These are phyloP conservation scores for Aphaenogaster rudis DNA, from an alignment of 1,140 invertebrate genomes.

Conservation along the genomic window DNA sequence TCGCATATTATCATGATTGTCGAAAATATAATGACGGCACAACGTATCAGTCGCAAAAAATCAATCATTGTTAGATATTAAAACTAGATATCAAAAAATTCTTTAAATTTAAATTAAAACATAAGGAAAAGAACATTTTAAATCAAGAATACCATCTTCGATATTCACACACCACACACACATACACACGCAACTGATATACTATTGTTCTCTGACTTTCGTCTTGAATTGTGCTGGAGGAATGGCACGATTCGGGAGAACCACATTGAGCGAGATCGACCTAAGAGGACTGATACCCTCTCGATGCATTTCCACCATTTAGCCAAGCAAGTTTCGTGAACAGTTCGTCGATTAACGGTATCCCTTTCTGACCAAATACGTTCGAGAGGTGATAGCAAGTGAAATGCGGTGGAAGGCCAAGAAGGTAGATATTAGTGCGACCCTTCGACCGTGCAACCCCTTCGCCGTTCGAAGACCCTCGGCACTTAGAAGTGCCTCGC, in stretches of 20 bases:
- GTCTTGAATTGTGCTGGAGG: neutral
- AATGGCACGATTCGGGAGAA: neutral
- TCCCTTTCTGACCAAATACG: conserved; percentile 39
- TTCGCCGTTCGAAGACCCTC: conserved; percentile 26
- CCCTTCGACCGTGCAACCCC: conserved; percentile 24
- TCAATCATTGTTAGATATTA: neutral
- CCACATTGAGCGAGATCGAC: neutral
- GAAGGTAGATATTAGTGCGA: conserved; percentile 52
- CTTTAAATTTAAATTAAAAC: neutral
- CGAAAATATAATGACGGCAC: conserved; percentile 3
- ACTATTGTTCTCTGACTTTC: neutral
- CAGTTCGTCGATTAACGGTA: conserved; percentile 52
- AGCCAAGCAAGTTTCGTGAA: conserved; percentile 41
- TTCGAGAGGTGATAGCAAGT: conserved; percentile 41
- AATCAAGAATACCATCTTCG: neutral
- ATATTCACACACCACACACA: neutral
- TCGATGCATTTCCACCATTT: conserved; percentile 39
- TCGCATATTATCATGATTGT: conserved; percentile 17
- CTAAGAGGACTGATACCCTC: conserved; percentile 27
- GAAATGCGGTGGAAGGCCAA: conserved; percentile 53
- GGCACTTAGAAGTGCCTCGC: conserved; percentile 40
- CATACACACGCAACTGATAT: too few relatives aligned
- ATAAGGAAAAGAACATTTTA: neutral
- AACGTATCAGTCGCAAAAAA: conserved; percentile 32
- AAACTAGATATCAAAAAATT: neutral